These are phyloP conservation scores for Ophion slaviceki DNA, from an alignment of 2,888 invertebrate genomes.

Conservation along the genomic window DNA sequence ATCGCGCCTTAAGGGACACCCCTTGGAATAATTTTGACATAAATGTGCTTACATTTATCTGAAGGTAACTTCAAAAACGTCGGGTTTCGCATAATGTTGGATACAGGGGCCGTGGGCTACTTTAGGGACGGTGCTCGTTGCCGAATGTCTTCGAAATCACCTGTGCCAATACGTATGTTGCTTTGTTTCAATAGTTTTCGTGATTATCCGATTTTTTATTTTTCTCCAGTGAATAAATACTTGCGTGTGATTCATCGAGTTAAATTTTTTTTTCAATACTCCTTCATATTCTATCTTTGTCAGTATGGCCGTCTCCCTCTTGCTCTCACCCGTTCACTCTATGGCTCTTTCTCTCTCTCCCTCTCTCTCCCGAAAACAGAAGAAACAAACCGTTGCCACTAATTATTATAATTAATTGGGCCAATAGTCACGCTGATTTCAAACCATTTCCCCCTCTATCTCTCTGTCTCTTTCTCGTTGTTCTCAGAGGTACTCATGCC, in stretches of 20 bases:
- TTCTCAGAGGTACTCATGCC: conserved; percentile 55
- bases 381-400: conserved; percentile 63
- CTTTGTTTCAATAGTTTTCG: no score
- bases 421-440: conserved; percentile 61
- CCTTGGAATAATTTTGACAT: no score
- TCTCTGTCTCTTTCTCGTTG: not conserved
- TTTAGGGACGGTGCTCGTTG: not conserved
- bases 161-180: no score
- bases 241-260: no score
- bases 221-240: no score
- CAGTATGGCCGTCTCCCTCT: no score
- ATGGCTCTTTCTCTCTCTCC: conserved; percentile 3
- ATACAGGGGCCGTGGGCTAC: not conserved
- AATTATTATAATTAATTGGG: conserved; percentile 76
- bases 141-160: not conserved
- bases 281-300: no score
- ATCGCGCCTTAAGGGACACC: no score
- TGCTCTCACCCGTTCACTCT: no score
- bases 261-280: no score
- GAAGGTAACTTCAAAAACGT: not conserved
- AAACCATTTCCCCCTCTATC: conserved; percentile 58
- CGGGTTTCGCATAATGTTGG: not conserved
- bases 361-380: conserved; percentile 33
- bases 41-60: no score
- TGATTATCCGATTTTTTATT: no score